Conservation (phyloP, 1,140 invertebrate genomes). For the Penaeus vannamei region DNA sequence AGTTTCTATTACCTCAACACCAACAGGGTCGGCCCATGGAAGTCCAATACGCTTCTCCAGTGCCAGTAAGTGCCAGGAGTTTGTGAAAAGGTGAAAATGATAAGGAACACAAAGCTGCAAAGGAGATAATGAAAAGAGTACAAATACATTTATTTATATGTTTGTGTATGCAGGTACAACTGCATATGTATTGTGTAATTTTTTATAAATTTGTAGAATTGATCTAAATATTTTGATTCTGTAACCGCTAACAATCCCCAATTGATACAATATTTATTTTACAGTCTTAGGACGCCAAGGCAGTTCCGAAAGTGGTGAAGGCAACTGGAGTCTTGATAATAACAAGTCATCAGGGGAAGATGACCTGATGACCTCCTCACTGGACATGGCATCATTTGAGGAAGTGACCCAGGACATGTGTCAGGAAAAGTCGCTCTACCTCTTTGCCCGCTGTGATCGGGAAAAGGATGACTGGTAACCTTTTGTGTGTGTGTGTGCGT, state of each 20-base stretch:
- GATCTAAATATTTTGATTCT: too few species aligned
- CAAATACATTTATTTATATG: too few species aligned
- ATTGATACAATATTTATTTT: background rate
- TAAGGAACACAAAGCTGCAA: too few species aligned
- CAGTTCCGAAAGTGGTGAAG: conserved; percentile 50
- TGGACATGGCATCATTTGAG: conserved; percentile 70
- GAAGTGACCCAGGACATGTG: conserved; percentile 68
- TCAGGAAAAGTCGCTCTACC: conserved; percentile 74
- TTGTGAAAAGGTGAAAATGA: background rate
- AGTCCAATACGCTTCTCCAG: conserved; percentile 57
- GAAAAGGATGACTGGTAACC: conserved; percentile 92
- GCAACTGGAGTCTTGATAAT: conserved; percentile 71
- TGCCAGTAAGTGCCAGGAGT: background rate
- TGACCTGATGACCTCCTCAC: conserved; percentile 66
- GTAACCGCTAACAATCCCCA: too few species aligned
- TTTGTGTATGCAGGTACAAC: too few species aligned
- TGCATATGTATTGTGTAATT: too few species aligned
- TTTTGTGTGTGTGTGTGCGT: conserved; percentile 69
- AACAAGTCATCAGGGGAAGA: conserved; percentile 69
- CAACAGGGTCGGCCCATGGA: conserved; percentile 70
- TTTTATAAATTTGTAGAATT: too few species aligned
- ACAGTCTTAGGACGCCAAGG: conserved; percentile 44
- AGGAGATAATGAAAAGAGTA: too few species aligned
- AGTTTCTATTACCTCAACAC: conserved; percentile 69
- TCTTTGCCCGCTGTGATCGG: conserved; percentile 86